Percentiles rank a stretch among this genome's conserved stretches.
These are phyloP conservation scores for Acleris cristana DNA, from an alignment of 2,888 invertebrate species.

Conservation along the genomic window DNA sequence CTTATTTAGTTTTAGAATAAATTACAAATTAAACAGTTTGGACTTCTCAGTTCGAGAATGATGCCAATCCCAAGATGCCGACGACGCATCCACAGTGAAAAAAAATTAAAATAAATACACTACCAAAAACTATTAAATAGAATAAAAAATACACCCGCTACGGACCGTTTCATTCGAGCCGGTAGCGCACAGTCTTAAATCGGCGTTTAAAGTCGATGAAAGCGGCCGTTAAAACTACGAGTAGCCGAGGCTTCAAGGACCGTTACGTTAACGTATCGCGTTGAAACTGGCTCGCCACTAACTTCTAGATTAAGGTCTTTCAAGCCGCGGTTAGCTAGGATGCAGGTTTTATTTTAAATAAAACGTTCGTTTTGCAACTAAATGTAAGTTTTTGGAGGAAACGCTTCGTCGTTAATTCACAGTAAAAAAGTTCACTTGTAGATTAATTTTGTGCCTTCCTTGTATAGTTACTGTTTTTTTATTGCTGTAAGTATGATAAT, in stretches of 20 bases:
- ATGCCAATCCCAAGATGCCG: too few species aligned
- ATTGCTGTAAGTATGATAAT: too few species aligned
- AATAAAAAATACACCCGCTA: not conserved
- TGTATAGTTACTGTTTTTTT: too few species aligned
- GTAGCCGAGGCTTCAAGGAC: constrained; percentile 24
- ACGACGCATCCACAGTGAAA: not conserved
- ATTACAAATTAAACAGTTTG: too few species aligned
- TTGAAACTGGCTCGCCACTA: constrained; percentile 17
- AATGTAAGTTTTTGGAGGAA: too few species aligned
- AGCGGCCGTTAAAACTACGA: constrained; percentile 35
- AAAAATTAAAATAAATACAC: not conserved
- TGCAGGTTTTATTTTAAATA: constrained; percentile 2
- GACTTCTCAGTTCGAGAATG: too few species aligned
- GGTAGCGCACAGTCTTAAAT: constrained; percentile 28
- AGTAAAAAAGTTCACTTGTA: too few species aligned
- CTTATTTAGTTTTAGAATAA: too few species aligned
- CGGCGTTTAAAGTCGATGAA: constrained; percentile 39
- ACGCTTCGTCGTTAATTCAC: too few species aligned
- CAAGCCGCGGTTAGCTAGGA: constrained; percentile 30
- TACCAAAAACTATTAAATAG: constrained; percentile 16
- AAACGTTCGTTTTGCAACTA: not conserved
- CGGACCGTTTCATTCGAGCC: not conserved
- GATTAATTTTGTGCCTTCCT: too few species aligned
- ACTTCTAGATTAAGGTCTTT: constrained; percentile 35
- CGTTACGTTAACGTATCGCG: constrained; percentile 33